These are phyloP conservation scores for Machaerirhynchus nigripectus DNA, from an alignment of 2,113 vertebrate species.

Conservation along the genomic window DNA sequence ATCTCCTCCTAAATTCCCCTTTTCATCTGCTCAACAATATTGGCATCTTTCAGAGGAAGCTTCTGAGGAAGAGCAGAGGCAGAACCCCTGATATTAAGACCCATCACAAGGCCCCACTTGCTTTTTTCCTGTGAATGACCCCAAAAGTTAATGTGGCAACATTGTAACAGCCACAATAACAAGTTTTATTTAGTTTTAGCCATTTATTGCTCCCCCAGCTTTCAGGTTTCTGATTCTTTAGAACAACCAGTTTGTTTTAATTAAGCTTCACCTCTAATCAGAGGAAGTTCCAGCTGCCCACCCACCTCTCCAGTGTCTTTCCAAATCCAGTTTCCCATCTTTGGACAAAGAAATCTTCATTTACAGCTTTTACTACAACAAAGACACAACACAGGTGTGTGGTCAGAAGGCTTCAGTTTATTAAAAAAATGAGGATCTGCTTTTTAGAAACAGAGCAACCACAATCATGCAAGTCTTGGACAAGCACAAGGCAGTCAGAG, in stretches of 20 bases:
- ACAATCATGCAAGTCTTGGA: not conserved
- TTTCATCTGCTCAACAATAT: not conserved
- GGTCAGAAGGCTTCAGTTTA: not conserved
- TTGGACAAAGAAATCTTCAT: not conserved
- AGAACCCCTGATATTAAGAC: not conserved
- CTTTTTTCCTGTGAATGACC: not conserved
- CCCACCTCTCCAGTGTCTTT: not conserved
- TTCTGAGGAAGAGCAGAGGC: not conserved
- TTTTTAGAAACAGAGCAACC: constrained; percentile 12
- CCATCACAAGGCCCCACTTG: not conserved
- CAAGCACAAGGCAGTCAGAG: not conserved
- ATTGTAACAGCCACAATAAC: not conserved
- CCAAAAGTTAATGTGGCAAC: not conserved
- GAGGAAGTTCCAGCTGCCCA: not conserved
- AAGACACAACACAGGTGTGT: not conserved
- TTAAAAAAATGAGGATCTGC: not conserved
- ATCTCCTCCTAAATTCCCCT: not conserved
- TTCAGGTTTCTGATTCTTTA: not conserved
- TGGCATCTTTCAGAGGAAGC: not conserved
- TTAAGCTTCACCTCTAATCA: not conserved
- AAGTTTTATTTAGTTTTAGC: not conserved
- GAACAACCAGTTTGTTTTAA: not conserved
- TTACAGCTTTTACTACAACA: not conserved
- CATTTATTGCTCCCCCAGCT: not conserved
- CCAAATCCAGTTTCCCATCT: not conserved